Percentiles rank a stretch among this genome's conserved stretches.
Evolutionary conservation across 2,113 vertebrate genomes (phyloP).

Genomic region (Nettapus auritus): DNA sequence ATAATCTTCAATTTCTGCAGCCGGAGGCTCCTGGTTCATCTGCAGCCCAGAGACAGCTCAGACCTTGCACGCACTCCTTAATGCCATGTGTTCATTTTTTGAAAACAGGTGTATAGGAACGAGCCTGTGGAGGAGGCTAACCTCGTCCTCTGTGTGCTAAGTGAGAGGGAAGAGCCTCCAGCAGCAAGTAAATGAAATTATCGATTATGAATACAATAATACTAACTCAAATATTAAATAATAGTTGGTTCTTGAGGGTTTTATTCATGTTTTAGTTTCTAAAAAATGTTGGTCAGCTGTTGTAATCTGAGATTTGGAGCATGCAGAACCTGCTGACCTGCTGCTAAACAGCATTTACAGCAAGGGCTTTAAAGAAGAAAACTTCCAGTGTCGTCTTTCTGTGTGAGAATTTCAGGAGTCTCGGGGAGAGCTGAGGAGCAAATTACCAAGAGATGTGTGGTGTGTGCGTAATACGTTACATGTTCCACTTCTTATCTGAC

Average conservation of each 20-base stretch:
- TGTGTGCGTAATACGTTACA: neutral
- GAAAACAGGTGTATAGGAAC: neutral
- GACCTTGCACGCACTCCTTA: neutral
- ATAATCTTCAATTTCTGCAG: neutral
- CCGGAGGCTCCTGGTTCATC: neutral
- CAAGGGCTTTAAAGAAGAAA: neutral
- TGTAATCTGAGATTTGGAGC: neutral
- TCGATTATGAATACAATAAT: neutral
- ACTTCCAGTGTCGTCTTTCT: fast-evolving
- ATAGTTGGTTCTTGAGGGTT: neutral
- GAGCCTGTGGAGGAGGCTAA: neutral
- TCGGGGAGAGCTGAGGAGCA: neutral
- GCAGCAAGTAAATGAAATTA: neutral
- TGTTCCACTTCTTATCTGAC: neutral
- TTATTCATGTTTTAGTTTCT: neutral
- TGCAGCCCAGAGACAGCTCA: neutral
- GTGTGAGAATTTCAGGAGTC: neutral
- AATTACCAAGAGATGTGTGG: neutral
- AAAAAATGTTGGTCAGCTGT: neutral
- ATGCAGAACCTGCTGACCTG: neutral
- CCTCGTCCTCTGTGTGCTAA: neutral
- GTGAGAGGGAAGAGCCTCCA: neutral
- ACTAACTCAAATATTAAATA: neutral
- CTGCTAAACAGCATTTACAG: neutral
- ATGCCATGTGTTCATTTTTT: neutral